These are phyloP conservation scores for Lepidochrysops patricia DNA, from an alignment of 2,888 invertebrate species.

Conservation along the genomic window DNA sequence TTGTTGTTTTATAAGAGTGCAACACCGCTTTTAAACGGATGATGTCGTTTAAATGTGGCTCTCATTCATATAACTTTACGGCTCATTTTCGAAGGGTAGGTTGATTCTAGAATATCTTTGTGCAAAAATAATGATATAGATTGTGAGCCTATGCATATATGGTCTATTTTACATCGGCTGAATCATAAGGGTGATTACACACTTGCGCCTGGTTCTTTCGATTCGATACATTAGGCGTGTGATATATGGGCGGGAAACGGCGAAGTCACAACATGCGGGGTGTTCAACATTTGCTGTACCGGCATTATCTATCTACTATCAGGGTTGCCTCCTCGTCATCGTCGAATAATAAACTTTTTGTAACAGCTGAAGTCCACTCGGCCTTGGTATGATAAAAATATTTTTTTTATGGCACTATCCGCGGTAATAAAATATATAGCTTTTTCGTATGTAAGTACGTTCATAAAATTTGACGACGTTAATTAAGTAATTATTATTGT, in stretches of 20 bases:
- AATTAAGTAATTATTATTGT: not conserved
- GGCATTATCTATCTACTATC: constrained; percentile 12
- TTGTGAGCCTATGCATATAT: constrained; percentile 12
- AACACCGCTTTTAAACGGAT: not conserved
- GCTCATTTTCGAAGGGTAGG: not conserved
- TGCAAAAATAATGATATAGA: constrained; percentile 16
- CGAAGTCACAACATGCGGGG: constrained; percentile 65
- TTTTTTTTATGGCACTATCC: not conserved
- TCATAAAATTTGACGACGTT: not conserved
- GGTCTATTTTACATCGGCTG: constrained; percentile 26
- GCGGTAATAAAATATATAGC: not conserved
- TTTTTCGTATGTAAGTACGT: not conserved
- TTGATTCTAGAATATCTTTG: not conserved
- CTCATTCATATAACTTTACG: not conserved
- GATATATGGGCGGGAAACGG: constrained; percentile 65
- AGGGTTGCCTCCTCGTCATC: constrained; percentile 3
- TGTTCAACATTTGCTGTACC: constrained; percentile 31
- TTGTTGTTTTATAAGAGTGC: not conserved
- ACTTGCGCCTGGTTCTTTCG: constrained; percentile 45
- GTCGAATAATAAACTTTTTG: not conserved
- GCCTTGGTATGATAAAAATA: not conserved
- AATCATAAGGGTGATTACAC: constrained; percentile 38
- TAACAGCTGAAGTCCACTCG: not conserved
- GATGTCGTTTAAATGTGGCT: not conserved
- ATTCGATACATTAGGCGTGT: constrained; percentile 70